phyloP scores from a whole-genome alignment of 2,113 vertebrate genomes.

The Bolborhynchus lineola region DNA sequence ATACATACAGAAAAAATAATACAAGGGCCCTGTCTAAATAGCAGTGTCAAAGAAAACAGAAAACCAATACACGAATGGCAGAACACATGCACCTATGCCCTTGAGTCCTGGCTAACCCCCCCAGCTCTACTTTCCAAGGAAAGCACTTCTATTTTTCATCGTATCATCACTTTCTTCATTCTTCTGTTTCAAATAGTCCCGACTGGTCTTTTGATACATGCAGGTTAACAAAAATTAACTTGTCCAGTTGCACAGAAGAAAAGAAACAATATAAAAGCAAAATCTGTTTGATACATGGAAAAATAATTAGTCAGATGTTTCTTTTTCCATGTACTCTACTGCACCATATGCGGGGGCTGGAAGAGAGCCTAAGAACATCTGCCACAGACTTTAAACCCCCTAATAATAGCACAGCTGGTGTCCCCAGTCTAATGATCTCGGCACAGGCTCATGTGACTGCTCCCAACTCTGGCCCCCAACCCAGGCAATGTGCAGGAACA shows the following conservation, averaged over 20 bases:
- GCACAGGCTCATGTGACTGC: conserved; percentile 5
- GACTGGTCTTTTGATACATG: neutral
- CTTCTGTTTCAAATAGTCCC: neutral
- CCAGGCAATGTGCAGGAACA: neutral
- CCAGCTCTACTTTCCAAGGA: neutral
- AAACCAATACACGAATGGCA: neutral
- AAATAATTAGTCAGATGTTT: neutral
- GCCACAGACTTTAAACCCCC: conserved; percentile 58
- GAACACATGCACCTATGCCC: neutral
- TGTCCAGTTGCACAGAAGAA: neutral
- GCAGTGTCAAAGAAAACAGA: neutral
- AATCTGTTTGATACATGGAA: neutral
- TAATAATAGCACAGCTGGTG: conserved; percentile 80
- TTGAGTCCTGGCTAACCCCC: neutral
- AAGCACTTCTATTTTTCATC: neutral
- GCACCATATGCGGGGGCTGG: conserved; percentile 61
- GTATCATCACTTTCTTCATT: neutral
- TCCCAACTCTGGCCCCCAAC: neutral
- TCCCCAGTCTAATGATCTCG: conserved; percentile 69
- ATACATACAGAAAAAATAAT: neutral
- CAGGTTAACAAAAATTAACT: neutral
- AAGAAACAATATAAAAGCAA: neutral
- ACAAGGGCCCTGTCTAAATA: neutral
- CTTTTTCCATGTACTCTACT: conserved; percentile 25
- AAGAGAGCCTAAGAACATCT: conserved; percentile 68